Base-by-base conservation (phyloP, 2,797 vertebrate genomes). In the Threskiornis aethiopicus region DNA sequence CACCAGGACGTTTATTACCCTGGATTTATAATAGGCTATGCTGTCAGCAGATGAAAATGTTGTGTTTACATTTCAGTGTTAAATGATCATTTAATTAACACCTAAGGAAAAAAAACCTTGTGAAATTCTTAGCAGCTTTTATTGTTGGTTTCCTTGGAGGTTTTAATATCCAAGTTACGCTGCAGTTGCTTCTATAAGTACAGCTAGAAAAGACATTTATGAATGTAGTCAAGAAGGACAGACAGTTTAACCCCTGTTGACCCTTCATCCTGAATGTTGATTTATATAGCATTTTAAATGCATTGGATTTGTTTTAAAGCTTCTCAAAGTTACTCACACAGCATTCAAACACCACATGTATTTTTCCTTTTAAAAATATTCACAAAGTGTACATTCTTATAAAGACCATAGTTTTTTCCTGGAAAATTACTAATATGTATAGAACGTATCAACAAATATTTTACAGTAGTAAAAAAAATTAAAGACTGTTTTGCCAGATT, bases 51-150 rank as follows among this genome's bases (percentile, higher is more conserved):
- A 98, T 97, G 97, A 98, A 98, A 98, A 98, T 97, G 98, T 96
- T 96, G 96, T 98, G 98, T 98, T 98, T 98, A 98, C 98, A 98
- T 98, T 98, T 97, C 90, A 89, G 97, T 98, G 98, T 98, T 98
- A 98, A 98, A 98, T 98, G 98, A 98, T 98, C 98, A 98, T 98
- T 99, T 99, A 98, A 99, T 99, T 98, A 99, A 98, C 98, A 98
- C 98, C 96, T 98, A 97, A 98, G 89, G 78, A 61, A 86, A 71
- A 92, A 91, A 82, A 33, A 10, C 70, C 96, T 96, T 97, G 97
- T 97, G 97, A 98, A 98, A 98, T 98, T 98, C 98, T 98, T 98
- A 95, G 96, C 81, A 59, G 97, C 96, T 96, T 98, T 98, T 98
- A 97, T 98, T 98, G 95, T 97, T 95, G 96, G 98, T 98, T 98